Base-by-base conservation (phyloP, 2,888 invertebrate genomes). In the Clunio marinus region DNA sequence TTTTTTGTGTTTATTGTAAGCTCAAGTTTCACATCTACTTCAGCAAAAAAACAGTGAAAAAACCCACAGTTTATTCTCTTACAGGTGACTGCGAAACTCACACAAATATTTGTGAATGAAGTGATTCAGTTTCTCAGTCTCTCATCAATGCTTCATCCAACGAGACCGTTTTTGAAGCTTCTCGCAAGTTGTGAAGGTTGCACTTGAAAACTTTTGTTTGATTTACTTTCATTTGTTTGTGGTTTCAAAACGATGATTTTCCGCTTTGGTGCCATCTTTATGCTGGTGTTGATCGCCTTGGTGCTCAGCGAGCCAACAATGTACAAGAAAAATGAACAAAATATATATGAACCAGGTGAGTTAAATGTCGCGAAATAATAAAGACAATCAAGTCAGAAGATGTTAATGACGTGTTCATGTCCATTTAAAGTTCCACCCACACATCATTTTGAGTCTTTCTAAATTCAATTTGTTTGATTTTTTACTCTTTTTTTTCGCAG, bases 301-400 rank as follows among this genome's bases (percentile, higher is more conserved):
- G 66, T 15, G 7, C 5, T 25, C 7, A 32, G 62, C 22, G 66
- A 68, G 1, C 58, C 68, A 27, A 68, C 68, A 20, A 58, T 68
- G 58, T 68, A 68, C 27, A 68, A 41, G 27, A 68, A 68, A 41
- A 68, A 68, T 28, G 55, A 68, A 17, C 25, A 68, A n/a, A 41
- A 68, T 32, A 3, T 68, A 5, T 41, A 58, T 17, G 68, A 68
- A 15, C 68, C 68, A 41, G 68, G 68, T 68, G 7, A 67, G 57
- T 28, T 67, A 20, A 15, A 51, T 22, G 17, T 32, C 35, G 35
- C 58, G 25, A 55, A 55, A 25, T 20, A 15, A 45, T 2, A 55
- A 55, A 55, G 10, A 22, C 24, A 55, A 22, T 35, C 35, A 35
- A 35, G 10, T 10, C 35, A 35, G 7, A 7, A 35, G 7, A 55